A percentile compares a stretch with the other conserved stretches of the same genome.
Evolutionary conservation across 1,140 invertebrate species (phyloP).

Genomic region (Musca domestica): DNA sequence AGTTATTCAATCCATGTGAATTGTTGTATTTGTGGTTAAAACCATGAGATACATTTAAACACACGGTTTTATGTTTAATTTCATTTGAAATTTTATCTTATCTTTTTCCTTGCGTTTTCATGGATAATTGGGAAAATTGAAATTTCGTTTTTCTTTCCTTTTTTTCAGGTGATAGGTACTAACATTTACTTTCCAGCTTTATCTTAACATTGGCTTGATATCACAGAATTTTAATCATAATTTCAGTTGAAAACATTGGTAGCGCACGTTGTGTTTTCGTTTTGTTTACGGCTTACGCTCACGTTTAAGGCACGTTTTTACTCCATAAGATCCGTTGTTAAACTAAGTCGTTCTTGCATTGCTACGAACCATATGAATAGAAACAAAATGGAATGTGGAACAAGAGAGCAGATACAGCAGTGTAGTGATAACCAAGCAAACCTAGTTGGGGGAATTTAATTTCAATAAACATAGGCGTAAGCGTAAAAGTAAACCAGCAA

Average conservation of each 20-base stretch:
- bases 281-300: background rate
- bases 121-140: background rate
- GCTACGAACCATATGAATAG: background rate
- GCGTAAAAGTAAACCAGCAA: no score
- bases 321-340: background rate
- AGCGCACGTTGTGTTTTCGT: background rate
- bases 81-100: no score
- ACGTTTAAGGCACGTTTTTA: conserved; percentile 22
- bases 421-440: conserved; percentile 7
- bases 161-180: background rate
- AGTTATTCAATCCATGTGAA: no score
- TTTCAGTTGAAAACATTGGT: background rate
- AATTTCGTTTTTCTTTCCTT: background rate
- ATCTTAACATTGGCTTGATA: background rate
- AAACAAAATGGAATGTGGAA: conserved; percentile 2
- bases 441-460: no score
- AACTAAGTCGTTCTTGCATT: background rate
- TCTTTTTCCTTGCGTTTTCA: no score
- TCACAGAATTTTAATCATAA: background rate
- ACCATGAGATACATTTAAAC: no score
- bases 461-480: no score
- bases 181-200: background rate
- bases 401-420: background rate
- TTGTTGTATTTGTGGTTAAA: no score
- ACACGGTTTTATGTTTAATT: no score